Base-by-base conservation (phyloP, 1,140 invertebrate genomes). In the Nautilus pompilius region DNA sequence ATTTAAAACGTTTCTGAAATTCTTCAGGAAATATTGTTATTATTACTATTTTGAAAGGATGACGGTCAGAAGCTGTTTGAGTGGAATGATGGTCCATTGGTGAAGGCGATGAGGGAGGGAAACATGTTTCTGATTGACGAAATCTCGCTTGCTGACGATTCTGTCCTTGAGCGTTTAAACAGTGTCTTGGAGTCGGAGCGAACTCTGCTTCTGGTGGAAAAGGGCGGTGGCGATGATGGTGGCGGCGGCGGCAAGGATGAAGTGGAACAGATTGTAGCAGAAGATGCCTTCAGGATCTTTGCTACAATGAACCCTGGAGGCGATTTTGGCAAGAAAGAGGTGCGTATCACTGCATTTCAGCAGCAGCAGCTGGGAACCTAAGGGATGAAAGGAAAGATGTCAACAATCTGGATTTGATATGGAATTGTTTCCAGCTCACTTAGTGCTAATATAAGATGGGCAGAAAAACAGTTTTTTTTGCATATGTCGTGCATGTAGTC, bases 301-400 rank as follows among this genome's bases (percentile, higher is more conserved):
- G 94, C 94, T 6, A 99, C 98, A 0, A 99, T 99, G 98, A 99
- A 99, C 86, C 98, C 98, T 24, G 96, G 96, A 20, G 97, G 98
- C 10, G 98, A 99, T 87, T 99, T 93, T 84, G 98, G 98, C 0
- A 99, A 99, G 79, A 99, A 99, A 84, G 98, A 99, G 82, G 88
- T 88, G 72, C 67, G 58, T 54, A 10, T 57, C 15, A 34, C 13
- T 30, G n/a, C n/a, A n/a, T n/a, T n/a, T n/a, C n/a, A n/a, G n/a
- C n/a, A n/a, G n/a, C n/a, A n/a, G n/a, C n/a, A n/a, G n/a, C n/a
- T n/a, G n/a, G n/a, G n/a, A n/a, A n/a, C n/a, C n/a, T n/a, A n/a
- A n/a, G n/a, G n/a, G n/a, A n/a, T n/a, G n/a, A n/a, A n/a, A n/a
- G n/a, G n/a, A n/a, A n/a, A n/a, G n/a, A n/a, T n/a, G n/a, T n/a